A percentile compares a stretch with the other conserved stretches of the same genome.
Evolutionary conservation across 2,888 invertebrate species (phyloP).

Genomic region (Sarcophaga subvicina): DNA sequence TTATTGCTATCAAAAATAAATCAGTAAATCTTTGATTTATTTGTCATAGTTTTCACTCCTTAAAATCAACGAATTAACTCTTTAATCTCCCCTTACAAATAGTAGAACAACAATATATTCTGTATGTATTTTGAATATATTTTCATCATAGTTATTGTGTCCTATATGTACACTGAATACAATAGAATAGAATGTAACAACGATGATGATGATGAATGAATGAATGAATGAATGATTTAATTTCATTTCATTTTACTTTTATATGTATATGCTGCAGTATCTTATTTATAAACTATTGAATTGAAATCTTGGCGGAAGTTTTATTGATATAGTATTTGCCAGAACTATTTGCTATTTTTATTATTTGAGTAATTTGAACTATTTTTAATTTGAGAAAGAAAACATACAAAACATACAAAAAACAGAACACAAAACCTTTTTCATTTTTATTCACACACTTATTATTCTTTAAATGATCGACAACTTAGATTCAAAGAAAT

Average conservation of each 20-base stretch:
- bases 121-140: background rate
- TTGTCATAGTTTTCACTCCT: background rate
- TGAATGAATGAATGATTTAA: slow-evolving; percentile 2
- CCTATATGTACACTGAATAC: background rate
- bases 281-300: slow-evolving; percentile 30
- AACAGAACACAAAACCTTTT: background rate
- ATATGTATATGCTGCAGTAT: slow-evolving; percentile 1
- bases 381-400: background rate
- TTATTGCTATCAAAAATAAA: no score
- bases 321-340: slow-evolving; percentile 6
- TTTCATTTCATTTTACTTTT: slow-evolving; percentile 40
- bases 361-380: slow-evolving; percentile 26
- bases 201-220: slow-evolving; percentile 22
- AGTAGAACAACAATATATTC: background rate
- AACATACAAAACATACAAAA: background rate
- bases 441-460: slow-evolving; percentile 2
- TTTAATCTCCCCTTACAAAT: background rate
- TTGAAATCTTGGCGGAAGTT: slow-evolving; percentile 32
- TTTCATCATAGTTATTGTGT: slow-evolving; percentile 1
- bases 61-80: background rate
- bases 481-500: no score
- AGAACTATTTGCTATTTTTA: slow-evolving; percentile 16
- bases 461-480: slow-evolving; percentile 1
- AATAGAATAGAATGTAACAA: background rate
- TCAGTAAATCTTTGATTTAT: no score